phyloP scores from a whole-genome alignment of 2,888 invertebrate genomes.

The Bellardia bayeri region DNA sequence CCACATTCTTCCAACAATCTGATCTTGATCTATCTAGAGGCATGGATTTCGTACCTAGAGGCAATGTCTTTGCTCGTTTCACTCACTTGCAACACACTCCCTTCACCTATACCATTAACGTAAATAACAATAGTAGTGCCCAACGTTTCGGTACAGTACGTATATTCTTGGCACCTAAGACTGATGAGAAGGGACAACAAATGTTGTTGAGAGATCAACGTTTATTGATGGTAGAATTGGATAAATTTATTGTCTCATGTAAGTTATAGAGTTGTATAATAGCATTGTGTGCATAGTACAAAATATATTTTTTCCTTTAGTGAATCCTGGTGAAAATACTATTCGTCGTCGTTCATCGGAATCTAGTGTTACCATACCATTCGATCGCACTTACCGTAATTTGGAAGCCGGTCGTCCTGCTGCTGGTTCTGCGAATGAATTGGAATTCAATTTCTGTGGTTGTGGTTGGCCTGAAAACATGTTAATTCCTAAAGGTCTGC shows the following conservation, averaged over 20 bases:
- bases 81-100: slow-evolving; percentile 91
- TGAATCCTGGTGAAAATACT: slow-evolving; percentile 88
- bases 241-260: slow-evolving; percentile 87
- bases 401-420: slow-evolving; percentile 87
- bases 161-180: slow-evolving; percentile 88
- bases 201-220: slow-evolving; percentile 87
- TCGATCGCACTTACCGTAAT: slow-evolving; percentile 91
- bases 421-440: slow-evolving; percentile 85
- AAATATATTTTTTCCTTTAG: slow-evolving; percentile 80
- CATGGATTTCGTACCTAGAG: slow-evolving; percentile 92
- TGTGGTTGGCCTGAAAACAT: slow-evolving; percentile 95
- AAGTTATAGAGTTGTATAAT: slow-evolving; percentile 79
- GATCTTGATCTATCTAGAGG: slow-evolving; percentile 91
- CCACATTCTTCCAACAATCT: slow-evolving; percentile 92
- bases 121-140: slow-evolving; percentile 86
- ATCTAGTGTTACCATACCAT: slow-evolving; percentile 93
- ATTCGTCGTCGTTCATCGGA: slow-evolving; percentile 88
- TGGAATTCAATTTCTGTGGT: slow-evolving; percentile 92
- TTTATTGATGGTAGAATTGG: slow-evolving; percentile 88
- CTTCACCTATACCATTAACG: slow-evolving; percentile 88
- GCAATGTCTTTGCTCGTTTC: slow-evolving; percentile 88
- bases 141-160: slow-evolving; percentile 87
- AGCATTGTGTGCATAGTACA: no score
- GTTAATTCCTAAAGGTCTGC: slow-evolving; percentile 89
- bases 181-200: slow-evolving; percentile 87